phyloP scores from a whole-genome alignment of 2,888 invertebrate genomes.

The Chromoteleia sp. region DNA sequence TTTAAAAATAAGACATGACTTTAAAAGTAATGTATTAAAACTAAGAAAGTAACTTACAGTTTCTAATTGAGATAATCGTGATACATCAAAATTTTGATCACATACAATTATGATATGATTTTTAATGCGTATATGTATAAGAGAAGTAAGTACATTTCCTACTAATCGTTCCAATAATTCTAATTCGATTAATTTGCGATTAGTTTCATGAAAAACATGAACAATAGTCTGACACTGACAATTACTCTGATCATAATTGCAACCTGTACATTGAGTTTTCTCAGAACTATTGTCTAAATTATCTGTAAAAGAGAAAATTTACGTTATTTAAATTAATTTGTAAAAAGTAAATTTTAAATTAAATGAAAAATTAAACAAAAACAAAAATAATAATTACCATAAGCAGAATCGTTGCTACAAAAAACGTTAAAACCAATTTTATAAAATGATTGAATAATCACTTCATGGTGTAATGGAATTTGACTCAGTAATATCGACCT shows the following conservation, averaged over 20 bases:
- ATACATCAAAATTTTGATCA: conserved; percentile 94
- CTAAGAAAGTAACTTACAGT: conserved; percentile 85
- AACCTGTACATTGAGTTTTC: conserved; percentile 89
- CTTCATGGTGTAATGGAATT: conserved; percentile 89
- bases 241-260: conserved; percentile 87
- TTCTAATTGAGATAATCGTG: conserved; percentile 91
- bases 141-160: conserved; percentile 92
- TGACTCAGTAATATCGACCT: conserved; percentile 89
- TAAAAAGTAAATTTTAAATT: not conserved
- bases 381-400: conserved; percentile 71
- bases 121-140: conserved; percentile 93
- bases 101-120: conserved; percentile 93
- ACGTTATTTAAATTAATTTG: conserved; percentile 14
- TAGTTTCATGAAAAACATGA: conserved; percentile 91
- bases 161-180: conserved; percentile 93
- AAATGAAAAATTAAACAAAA: conserved; percentile 11
- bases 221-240: conserved; percentile 89
- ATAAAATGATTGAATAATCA: conserved; percentile 91
- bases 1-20: too few species aligned
- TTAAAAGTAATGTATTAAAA: too few species aligned
- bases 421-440: conserved; percentile 91
- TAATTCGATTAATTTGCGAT: conserved; percentile 90
- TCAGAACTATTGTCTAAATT: conserved; percentile 86
- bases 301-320: conserved; percentile 73
- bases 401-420: conserved; percentile 80